A percentile compares a stretch with the other conserved stretches of the same genome.
Conservation (phyloP, 2,797 vertebrate genomes). For the Novumbra hubbsi region DNA sequence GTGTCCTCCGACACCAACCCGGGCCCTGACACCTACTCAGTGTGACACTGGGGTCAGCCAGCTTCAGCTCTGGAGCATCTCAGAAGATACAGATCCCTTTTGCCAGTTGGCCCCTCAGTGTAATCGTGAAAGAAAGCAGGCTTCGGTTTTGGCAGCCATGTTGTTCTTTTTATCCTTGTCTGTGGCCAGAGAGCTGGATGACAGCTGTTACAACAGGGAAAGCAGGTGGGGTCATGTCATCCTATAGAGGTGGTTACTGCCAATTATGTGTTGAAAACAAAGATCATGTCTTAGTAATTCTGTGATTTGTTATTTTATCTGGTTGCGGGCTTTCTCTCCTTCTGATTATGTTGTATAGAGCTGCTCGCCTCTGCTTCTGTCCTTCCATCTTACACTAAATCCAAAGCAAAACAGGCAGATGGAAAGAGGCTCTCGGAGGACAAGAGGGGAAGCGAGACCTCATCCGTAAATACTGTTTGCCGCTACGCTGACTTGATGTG, state of each 20-base stretch:
- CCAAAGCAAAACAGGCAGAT: slow-evolving; percentile 9
- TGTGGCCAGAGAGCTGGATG: not conserved
- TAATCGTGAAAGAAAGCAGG: slow-evolving; percentile 37
- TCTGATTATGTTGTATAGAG: not conserved
- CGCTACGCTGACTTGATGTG: not conserved
- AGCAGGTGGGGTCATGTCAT: slow-evolving; percentile 3
- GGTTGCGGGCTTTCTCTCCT: not conserved
- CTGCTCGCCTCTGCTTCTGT: not conserved
- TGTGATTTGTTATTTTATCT: not conserved
- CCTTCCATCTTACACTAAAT: not conserved
- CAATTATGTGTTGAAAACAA: slow-evolving; percentile 8
- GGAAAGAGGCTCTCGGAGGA: slow-evolving; percentile 8
- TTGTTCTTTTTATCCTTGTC: not conserved
- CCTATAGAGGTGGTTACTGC: too few relatives aligned
- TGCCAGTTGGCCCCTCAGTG: slow-evolving; percentile 2
- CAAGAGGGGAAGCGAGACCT: slow-evolving; percentile 4
- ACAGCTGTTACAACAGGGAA: slow-evolving; percentile 1
- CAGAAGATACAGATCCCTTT: slow-evolving; percentile 11
- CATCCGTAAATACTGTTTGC: slow-evolving; percentile 3
- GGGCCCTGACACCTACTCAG: slow-evolving; percentile 14
- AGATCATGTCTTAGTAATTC: not conserved
- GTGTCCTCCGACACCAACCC: slow-evolving; percentile 7
- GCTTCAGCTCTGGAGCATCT: slow-evolving; percentile 6
- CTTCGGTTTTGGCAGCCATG: not conserved
- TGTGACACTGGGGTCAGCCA: slow-evolving; percentile 2